Conservation (phyloP, 53 echinoderm and acorn worm genomes). For the Paelopatides confundens region DNA sequence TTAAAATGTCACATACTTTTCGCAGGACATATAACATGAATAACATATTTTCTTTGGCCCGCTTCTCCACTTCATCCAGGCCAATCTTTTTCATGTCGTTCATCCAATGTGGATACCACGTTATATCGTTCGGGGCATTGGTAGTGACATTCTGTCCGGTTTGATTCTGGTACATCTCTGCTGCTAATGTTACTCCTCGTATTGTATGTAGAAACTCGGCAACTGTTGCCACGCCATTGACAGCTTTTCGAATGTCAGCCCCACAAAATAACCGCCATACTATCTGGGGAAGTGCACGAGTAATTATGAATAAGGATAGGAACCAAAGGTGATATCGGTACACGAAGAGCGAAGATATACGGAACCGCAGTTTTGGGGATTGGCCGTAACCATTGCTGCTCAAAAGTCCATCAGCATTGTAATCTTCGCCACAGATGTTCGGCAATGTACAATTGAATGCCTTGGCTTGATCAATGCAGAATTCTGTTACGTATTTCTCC, state of each 20-base stretch:
- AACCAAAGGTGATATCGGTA: slow-evolving; percentile 29
- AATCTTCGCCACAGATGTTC: neutral
- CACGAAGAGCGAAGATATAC: neutral
- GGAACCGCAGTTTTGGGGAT: neutral
- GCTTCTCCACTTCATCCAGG: neutral
- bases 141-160: neutral
- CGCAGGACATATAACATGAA: neutral
- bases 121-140: neutral
- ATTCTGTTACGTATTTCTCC: neutral
- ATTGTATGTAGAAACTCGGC: slow-evolving; percentile 12
- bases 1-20: neutral
- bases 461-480: slow-evolving; percentile 13
- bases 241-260: slow-evolving; percentile 10
- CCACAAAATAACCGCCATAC: neutral
- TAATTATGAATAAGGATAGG: neutral
- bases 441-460: neutral
- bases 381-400: neutral
- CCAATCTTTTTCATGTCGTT: neutral
- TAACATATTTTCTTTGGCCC: neutral
- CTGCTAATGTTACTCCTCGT: neutral
- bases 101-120: neutral
- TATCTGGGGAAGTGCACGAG: neutral
- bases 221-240: neutral
- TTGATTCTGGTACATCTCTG: neutral
- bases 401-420: neutral